Evolutionary conservation across 2,797 vertebrate genomes (phyloP).

Genomic region (Catostomus latipinnis): DNA sequence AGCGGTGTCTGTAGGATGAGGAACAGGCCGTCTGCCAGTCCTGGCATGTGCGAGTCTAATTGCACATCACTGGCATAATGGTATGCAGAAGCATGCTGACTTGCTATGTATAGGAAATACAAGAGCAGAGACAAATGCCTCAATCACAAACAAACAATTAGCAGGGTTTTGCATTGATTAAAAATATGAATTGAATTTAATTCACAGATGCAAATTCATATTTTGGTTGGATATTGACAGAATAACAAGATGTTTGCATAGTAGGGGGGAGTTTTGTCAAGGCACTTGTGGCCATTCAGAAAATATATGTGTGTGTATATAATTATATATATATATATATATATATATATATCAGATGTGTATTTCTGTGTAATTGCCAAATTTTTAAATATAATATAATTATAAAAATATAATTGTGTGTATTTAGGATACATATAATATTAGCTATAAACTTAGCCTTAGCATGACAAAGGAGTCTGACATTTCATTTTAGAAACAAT

Average conservation of each 20-base stretch:
- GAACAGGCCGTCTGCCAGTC: constrained; percentile 45
- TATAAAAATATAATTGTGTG: no score
- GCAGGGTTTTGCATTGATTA: constrained; percentile 22
- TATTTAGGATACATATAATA: no score
- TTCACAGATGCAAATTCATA: constrained; percentile 13
- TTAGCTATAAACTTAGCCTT: no score
- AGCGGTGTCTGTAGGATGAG: constrained; percentile 42
- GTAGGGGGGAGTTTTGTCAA: neutral
- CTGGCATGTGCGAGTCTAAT: constrained; percentile 57
- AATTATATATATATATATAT: no score
- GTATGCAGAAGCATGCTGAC: constrained; percentile 56
- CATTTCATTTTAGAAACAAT: no score
- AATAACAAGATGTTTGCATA: constrained; percentile 4
- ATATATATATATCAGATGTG: no score
- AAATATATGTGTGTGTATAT: no score
- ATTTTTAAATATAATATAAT: no score
- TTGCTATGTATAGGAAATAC: neutral
- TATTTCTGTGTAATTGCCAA: no score
- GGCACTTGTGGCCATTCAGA: no score
- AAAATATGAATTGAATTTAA: constrained; percentile 39
- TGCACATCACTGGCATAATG: constrained; percentile 56
- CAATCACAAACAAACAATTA: constrained; percentile 57
- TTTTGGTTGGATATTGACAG: neutral
- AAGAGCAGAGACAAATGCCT: constrained; percentile 39
- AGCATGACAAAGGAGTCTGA: no score